These are phyloP conservation scores for Shargacucullia verbasci DNA, from an alignment of 2,888 invertebrate genomes.

Conservation along the genomic window DNA sequence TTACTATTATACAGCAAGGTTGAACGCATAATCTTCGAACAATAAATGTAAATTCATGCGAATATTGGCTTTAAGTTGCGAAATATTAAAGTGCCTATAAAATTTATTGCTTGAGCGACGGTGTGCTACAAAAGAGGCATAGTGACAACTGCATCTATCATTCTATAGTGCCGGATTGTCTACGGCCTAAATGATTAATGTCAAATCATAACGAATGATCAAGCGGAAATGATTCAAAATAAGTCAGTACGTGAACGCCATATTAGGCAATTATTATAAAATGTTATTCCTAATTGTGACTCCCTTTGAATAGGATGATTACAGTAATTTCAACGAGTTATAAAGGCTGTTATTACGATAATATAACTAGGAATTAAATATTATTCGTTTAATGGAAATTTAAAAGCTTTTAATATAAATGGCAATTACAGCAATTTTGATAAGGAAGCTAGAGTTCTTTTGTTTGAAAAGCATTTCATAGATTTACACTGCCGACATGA, in stretches of 20 bases:
- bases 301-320: constrained; percentile 42
- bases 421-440: constrained; percentile 33
- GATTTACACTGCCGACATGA: constrained; percentile 24
- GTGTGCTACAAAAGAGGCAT: constrained; percentile 30
- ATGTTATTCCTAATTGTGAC: constrained; percentile 55
- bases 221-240: constrained; percentile 63
- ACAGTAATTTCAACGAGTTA: constrained; percentile 33
- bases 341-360: constrained; percentile 38
- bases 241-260: constrained; percentile 47
- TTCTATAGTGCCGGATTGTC: constrained; percentile 29
- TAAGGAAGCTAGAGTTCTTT: constrained; percentile 38
- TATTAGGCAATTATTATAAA: constrained; percentile 55
- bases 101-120: constrained; percentile 49
- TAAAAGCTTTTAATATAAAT: constrained; percentile 43
- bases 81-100: constrained; percentile 51
- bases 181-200: constrained; percentile 46
- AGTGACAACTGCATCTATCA: constrained; percentile 51
- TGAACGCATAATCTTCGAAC: constrained; percentile 42
- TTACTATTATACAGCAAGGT: constrained; percentile 49
- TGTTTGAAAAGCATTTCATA: constrained; percentile 32
- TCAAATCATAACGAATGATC: constrained; percentile 66
- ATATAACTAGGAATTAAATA: constrained; percentile 44
- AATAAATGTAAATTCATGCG: constrained; percentile 54
- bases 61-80: constrained; percentile 52
- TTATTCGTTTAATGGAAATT: constrained; percentile 29